Evolutionary conservation across 2,113 vertebrate genomes (phyloP), one percentile per base, ranked within the genome.

Genomic region (Ifrita kowaldi): DNA sequence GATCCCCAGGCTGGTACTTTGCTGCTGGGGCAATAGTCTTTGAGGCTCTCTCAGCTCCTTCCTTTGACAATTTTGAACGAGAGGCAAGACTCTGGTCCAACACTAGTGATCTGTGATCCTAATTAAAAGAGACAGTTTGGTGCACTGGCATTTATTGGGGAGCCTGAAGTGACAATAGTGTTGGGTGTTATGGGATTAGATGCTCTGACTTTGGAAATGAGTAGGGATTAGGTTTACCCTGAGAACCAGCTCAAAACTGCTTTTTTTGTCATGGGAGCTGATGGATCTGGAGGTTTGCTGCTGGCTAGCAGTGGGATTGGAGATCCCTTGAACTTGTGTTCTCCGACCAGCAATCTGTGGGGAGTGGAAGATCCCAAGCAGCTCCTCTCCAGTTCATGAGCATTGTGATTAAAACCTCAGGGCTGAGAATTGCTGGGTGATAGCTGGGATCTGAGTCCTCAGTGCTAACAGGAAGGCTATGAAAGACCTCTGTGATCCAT

Each of bases 171-270:
- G 92, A 95, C 93, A 96, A 96, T 96, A 95, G 96, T 6, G 0
- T 82, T 81, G 92, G 92, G 90, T 95, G 95, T 96, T 94, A 75
- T 0, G 0, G 94, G 65, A 93, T 96, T 96, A 96, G 93, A 89
- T 95, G 41, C 93, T 94, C 76, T 94, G 96, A 94, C 86, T 97
- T 96, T 94, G 96, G 93, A 90, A 96, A 75, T 68, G 95, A 94
- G 95, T 70, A 89, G 85, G 90, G 88, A 94, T 97, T 97, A 94
- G 90, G 69, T 93, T 96, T 93, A 94, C 84, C 60, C 88, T 32
- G 77, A 93, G 90, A 95, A 95, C 95, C 73, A 71, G 68, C 76
- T 88, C 0, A 0, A 78, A 84, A 88, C 75, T 81, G 68, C 76
- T 81, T 87, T 89, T 92, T 81, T 65, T 93, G 47, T 90, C 59